phyloP scores from a whole-genome alignment of 1,140 invertebrate genomes.

The Bactericera cockerelli region DNA sequence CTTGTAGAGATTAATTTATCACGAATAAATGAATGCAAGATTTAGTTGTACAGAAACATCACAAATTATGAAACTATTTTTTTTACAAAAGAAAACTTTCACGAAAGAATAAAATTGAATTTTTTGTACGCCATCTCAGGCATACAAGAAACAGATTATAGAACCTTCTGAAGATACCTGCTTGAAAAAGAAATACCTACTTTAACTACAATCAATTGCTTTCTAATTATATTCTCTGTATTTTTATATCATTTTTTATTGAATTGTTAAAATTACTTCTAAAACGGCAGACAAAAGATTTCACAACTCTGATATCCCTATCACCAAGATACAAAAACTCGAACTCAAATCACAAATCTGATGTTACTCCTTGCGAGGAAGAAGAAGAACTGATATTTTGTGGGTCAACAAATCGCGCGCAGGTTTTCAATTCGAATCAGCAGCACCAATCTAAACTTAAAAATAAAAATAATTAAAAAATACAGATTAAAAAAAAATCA shows the following conservation, averaged over 20 bases:
- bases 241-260: too few relatives aligned
- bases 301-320: neutral
- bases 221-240: too few relatives aligned
- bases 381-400: neutral
- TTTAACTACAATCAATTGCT: too few relatives aligned
- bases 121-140: conserved; percentile 4
- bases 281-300: neutral
- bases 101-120: neutral
- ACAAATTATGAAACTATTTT: neutral
- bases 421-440: neutral
- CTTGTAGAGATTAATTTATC: neutral
- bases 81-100: neutral
- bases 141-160: neutral
- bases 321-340: neutral
- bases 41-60: neutral
- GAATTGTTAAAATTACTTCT: too few relatives aligned
- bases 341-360: neutral
- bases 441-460: too few relatives aligned
- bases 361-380: neutral
- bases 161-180: neutral
- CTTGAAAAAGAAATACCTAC: neutral
- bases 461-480: too few relatives aligned
- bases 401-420: conserved; percentile 4
- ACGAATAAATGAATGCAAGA: neutral
- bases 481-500: too few relatives aligned